phyloP scores from a whole-genome alignment of 1,140 invertebrate genomes.

The Agraylea sexmaculata region DNA sequence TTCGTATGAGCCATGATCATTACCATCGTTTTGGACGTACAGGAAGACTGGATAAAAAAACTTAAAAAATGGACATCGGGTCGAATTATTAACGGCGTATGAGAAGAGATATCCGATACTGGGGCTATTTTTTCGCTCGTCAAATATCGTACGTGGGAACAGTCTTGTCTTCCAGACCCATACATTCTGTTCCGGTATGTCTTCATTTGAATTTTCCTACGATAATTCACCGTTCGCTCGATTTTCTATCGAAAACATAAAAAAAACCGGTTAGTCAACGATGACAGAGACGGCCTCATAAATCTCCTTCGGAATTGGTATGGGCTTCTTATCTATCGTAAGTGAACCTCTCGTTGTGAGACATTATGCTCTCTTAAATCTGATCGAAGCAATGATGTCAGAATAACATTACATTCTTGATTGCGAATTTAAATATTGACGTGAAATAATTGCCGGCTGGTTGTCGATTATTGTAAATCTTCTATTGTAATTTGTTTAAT shows the following conservation, averaged over 20 bases:
- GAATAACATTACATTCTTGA: not conserved
- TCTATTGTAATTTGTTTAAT: conserved; percentile 24
- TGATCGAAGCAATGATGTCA: not conserved
- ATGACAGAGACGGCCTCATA: not conserved
- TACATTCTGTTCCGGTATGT: too few relatives aligned
- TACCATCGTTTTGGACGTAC: too few relatives aligned
- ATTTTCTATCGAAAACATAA: too few relatives aligned
- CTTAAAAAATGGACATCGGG: too few relatives aligned
- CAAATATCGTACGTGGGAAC: too few relatives aligned
- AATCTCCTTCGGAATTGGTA: not conserved
- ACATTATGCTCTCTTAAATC: not conserved
- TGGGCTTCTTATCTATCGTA: not conserved
- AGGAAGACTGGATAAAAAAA: too few relatives aligned
- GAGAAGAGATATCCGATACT: too few relatives aligned
- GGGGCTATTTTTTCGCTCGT: too few relatives aligned
- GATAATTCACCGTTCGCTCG: conserved; percentile 10
- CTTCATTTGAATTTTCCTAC: conserved; percentile 10
- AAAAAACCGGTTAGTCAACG: not conserved
- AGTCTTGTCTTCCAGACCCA: too few relatives aligned
- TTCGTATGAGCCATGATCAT: too few relatives aligned
- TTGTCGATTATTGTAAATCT: not conserved
- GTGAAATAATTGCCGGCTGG: not conserved
- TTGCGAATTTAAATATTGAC: not conserved
- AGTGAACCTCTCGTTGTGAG: not conserved
- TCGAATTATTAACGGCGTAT: too few relatives aligned